These are phyloP conservation scores for Entomobrya multifasciata DNA, from an alignment of 2,888 invertebrate species.

Conservation along the genomic window DNA sequence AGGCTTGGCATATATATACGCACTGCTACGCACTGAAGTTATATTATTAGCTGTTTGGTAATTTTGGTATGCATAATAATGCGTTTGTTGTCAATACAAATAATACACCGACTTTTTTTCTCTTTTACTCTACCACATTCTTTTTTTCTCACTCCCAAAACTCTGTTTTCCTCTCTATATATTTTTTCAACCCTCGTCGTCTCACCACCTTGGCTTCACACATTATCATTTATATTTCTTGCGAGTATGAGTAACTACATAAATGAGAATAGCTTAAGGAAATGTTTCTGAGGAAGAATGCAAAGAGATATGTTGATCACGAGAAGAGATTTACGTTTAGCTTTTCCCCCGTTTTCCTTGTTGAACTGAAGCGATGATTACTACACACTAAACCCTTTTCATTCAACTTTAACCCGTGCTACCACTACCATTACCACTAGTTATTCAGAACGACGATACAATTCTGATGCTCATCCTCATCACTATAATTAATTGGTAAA, in stretches of 20 bases:
- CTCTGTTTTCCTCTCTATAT: neutral
- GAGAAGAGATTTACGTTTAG: neutral
- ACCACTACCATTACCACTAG: neutral
- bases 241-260: neutral
- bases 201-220: slow-evolving; percentile 50
- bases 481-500: slow-evolving; percentile 58
- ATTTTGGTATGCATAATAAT: slow-evolving; percentile 42
- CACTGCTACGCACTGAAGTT: neutral
- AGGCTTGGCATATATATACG: neutral
- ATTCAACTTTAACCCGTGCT: slow-evolving; percentile 1
- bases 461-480: slow-evolving; percentile 55
- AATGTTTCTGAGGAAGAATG: slow-evolving; percentile 3
- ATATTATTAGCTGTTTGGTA: slow-evolving; percentile 35
- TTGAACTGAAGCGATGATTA: neutral
- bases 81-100: slow-evolving; percentile 34
- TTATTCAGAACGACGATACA: slow-evolving; percentile 2
- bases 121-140: neutral
- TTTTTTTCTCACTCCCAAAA: slow-evolving; percentile 1
- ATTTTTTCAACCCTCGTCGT: slow-evolving; percentile 38
- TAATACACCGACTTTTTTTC: slow-evolving; percentile 25
- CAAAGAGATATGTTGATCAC: neutral
- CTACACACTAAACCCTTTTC: neutral
- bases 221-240: slow-evolving; percentile 34
- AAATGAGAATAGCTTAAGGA: neutral
- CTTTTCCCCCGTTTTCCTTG: too few relatives aligned